phyloP scores from a whole-genome alignment of 1,140 invertebrate species.

The Sitobion miscanthi region DNA sequence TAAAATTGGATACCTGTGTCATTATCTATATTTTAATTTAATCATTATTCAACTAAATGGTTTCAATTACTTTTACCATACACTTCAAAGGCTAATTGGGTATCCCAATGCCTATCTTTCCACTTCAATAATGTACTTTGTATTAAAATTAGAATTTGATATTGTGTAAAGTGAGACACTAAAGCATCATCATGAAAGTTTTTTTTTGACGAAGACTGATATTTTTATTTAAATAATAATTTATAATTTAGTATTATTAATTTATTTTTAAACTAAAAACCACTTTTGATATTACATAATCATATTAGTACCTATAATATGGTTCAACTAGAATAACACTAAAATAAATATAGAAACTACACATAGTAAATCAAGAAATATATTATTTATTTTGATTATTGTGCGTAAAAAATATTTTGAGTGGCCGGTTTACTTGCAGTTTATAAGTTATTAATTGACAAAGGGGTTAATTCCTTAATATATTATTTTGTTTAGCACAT shows the following conservation, averaged over 20 bases:
- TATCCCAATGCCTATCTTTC: neutral
- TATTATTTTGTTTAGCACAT: no score
- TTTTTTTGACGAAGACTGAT: neutral
- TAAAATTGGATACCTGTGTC: neutral
- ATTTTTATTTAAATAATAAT: neutral
- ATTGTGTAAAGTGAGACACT: conserved; percentile 26
- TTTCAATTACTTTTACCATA: neutral
- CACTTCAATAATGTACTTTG: neutral
- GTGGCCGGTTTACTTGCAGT: no score
- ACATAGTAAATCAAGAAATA: neutral
- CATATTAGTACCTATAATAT: neutral
- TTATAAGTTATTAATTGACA: no score
- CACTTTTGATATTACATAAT: neutral
- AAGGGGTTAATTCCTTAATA: no score
- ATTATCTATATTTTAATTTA: conserved; percentile 24
- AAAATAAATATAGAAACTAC: neutral
- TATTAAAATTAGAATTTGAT: neutral
- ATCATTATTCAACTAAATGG: neutral
- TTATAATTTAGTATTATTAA: neutral
- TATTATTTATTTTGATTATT: neutral
- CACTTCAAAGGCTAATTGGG: conserved; percentile 11
- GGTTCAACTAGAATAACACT: neutral
- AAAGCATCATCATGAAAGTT: neutral
- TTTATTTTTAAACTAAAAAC: neutral
- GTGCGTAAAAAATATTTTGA: neutral